Base-by-base conservation (phyloP, 2,797 vertebrate species). In the Anomalospiza imberbis region DNA sequence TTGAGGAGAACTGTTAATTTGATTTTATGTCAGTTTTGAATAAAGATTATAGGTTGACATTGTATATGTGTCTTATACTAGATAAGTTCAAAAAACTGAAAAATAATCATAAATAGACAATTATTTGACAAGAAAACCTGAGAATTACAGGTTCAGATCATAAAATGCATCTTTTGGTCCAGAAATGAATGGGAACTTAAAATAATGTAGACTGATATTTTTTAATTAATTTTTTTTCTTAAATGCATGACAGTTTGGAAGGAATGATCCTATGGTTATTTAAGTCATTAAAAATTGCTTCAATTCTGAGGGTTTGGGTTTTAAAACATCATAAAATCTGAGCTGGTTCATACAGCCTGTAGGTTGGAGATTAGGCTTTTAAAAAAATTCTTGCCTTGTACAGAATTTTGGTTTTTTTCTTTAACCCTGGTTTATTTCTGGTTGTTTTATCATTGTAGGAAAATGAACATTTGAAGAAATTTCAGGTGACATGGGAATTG, bases 401-500 rank as follows among this genome's bases (percentile, higher is more conserved):
- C 21, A 26, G 29, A 50, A 16, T 21, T 50, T 29, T 22, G n/a
- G 1, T 4, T 53, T 22, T 18, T 63, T 24, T 42, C 38, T 25
- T n/a, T 79, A 67, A 28, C 7, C 26, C 13, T 34, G 34, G 9
- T 29, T 31, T 29, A 34, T 80, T 88, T 88, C n/a, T 94, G 47
- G 0, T 61, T 72, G 17, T 47, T 65, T 82, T 71, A 80, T 88
- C 16, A 3, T 68, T 88, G 17, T 70, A 99, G 99, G 99, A 99
- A 98, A 99, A 99, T 16, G 99, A 99, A 95, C 99, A 99, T 97
- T 98, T 99, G 94, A 99, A 99, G 97, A 99, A 99, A 97, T 99
- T 99, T 98, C 99, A 99, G 97, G 99, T 99, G 97, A 99, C 99
- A 0, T 99, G 99, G 99, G 99, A 99, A 97, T 98, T 99, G 96